Percentiles rank a stretch among this genome's conserved stretches.
These are phyloP conservation scores for Cydia pomonella DNA, from an alignment of 1,140 invertebrate species.

Conservation along the genomic window DNA sequence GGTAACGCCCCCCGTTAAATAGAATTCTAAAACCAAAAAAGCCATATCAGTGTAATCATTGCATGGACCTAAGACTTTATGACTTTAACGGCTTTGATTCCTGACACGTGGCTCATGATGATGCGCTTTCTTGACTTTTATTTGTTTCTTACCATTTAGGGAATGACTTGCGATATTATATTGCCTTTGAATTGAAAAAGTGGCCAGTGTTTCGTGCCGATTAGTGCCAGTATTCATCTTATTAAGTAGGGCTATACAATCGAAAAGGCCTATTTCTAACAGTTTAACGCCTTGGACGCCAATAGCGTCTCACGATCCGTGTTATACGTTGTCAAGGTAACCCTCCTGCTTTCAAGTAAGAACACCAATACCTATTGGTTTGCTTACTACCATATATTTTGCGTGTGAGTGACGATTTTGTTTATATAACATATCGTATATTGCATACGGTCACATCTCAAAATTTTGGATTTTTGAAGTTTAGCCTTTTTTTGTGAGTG, in stretches of 20 bases:
- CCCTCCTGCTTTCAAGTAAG: too few relatives aligned
- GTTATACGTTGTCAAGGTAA: too few relatives aligned
- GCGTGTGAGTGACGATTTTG: too few relatives aligned
- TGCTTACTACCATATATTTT: too few relatives aligned
- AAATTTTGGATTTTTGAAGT: too few relatives aligned
- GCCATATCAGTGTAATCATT: not conserved
- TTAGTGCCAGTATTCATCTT: conserved; percentile 2
- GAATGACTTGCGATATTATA: conserved; percentile 75
- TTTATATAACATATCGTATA: too few relatives aligned
- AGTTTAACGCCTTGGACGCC: too few relatives aligned
- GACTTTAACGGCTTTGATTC: conserved; percentile 44
- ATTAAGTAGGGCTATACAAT: not conserved
- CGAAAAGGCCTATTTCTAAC: not conserved
- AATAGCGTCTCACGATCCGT: too few relatives aligned
- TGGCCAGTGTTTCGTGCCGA: conserved; percentile 38
- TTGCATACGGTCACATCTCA: too few relatives aligned
- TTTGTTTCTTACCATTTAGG: conserved; percentile 79
- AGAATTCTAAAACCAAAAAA: conserved; percentile 44
- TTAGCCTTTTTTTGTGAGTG: too few relatives aligned
- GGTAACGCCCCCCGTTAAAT: conserved; percentile 79
- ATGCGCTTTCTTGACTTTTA: conserved; percentile 71
- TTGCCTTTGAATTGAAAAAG: conserved; percentile 78
- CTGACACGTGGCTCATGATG: conserved; percentile 78
- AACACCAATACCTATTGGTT: too few relatives aligned
- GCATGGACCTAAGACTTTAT: not conserved